Base-by-base conservation (phyloP, 1,140 invertebrate species). In the Elymnias hypermnestra region DNA sequence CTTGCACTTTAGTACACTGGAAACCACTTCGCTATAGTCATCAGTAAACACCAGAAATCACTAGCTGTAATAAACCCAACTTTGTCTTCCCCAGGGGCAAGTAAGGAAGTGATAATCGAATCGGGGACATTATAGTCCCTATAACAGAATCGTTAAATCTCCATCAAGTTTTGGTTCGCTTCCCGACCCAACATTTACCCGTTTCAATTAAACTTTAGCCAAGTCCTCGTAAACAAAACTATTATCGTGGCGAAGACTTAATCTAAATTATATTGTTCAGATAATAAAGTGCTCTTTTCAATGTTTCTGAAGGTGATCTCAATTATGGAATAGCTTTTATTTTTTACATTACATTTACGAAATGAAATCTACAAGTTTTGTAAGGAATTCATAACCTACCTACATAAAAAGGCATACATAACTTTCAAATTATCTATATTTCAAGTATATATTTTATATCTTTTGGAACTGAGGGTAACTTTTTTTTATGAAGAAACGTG, bases 151-250 rank as follows among this genome's bases (percentile, higher is more conserved):
- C 63, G 69, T 74, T 72, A 72, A 66, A 67, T 65, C 58, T 49
- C 60, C 60, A 62, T 66, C 63, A 64, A 68, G 50, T 52, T 42
- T 38, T 43, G 41, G 44, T 60, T 63, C 57, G 47, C 53, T 58
- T 70, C 53, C 47, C 63, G 40, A 47, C 53, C 51, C 57, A 53
- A 56, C 58, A 52, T 56, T 58, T 59, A 60, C 67, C 61, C 60
- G 57, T 68, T 76, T 76, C 75, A 79, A 79, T 79, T 79, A 79
- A 79, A 79, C 71, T 76, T 74, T 74, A 74, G 66, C 65, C 57
- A 67, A 74, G 42, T 64, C 54, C 68, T 69, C 57, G 72, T 74
- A 79, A 79, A 76, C 72, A 78, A 79, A 65, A 73, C 72, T 72
- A 73, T 78, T 72, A 66, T 59, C 48, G 53, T 28, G 12, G 5